Evolutionary conservation across 2,797 vertebrate species (phyloP).

Genomic region (Capromys pilorides): DNA sequence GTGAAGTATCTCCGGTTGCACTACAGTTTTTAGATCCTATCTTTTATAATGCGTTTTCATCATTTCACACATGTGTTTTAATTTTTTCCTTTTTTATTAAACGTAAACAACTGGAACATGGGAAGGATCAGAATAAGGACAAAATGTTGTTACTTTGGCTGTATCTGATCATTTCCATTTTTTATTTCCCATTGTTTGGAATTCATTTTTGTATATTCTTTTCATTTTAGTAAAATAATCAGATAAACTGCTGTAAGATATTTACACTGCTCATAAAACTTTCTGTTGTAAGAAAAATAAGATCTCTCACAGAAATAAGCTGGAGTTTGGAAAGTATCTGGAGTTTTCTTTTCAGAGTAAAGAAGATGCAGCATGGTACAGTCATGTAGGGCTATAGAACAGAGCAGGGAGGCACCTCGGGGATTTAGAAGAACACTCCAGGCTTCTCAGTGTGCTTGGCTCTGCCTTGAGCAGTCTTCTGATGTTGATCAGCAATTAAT

Average conservation of each 20-base stretch:
- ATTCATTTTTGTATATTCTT: background rate
- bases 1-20: background rate
- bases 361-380: background rate
- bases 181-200: background rate
- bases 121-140: background rate
- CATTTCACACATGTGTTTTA: background rate
- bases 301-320: background rate
- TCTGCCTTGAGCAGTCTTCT: background rate
- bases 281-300: background rate
- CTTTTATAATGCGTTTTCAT: background rate
- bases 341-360: background rate
- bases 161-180: background rate
- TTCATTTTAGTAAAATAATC: constrained; percentile 28
- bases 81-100: background rate
- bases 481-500: background rate
- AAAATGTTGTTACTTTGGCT: background rate
- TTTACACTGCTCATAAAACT: background rate
- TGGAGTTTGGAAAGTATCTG: background rate
- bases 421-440: background rate
- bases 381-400: background rate
- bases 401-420: background rate
- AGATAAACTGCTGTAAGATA: background rate
- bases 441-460: background rate
- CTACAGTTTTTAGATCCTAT: background rate
- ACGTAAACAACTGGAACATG: background rate